Evolutionary conservation across 2,797 vertebrate species (phyloP).

Genomic region (Hydrolagus colliei): DNA sequence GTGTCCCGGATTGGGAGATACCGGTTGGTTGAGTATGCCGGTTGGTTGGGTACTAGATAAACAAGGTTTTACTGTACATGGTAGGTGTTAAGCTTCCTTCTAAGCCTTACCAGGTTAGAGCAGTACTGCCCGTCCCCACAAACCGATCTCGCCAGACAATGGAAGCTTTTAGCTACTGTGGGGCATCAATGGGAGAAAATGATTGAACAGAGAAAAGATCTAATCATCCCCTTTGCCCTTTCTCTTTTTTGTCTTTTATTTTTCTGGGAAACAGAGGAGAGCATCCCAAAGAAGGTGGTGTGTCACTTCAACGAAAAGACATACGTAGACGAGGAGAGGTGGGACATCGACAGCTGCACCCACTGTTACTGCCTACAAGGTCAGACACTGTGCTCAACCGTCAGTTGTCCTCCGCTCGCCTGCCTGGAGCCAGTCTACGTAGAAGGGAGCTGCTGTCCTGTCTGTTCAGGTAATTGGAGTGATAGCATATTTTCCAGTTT

Average conservation of each 20-base stretch:
- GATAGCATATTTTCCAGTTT: background rate
- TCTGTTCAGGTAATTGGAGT: constrained; percentile 67
- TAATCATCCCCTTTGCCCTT: background rate
- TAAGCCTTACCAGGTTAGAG: too few species aligned
- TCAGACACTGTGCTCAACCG: constrained; percentile 81
- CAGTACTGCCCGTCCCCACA: too few species aligned
- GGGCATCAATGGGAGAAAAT: background rate
- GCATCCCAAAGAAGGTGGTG: constrained; percentile 64
- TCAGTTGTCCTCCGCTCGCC: constrained; percentile 76
- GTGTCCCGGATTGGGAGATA: too few species aligned
- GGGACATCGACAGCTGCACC: constrained; percentile 84
- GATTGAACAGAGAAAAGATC: background rate
- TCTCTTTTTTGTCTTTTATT: constrained; percentile 34
- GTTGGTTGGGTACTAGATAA: too few species aligned
- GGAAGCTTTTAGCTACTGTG: background rate
- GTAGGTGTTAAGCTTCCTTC: too few species aligned
- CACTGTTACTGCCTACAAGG: constrained; percentile 85
- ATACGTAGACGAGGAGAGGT: constrained; percentile 75
- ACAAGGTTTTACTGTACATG: too few species aligned
- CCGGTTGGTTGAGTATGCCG: too few species aligned
- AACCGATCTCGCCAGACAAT: too few species aligned
- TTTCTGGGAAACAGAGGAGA: constrained; percentile 59
- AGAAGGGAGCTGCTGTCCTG: constrained; percentile 78
- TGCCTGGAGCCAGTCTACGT: constrained; percentile 67
- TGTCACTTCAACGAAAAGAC: constrained; percentile 77